Evolutionary conservation across 2,113 vertebrate genomes (phyloP).

Genomic region (Xiphophorus maculatus): DNA sequence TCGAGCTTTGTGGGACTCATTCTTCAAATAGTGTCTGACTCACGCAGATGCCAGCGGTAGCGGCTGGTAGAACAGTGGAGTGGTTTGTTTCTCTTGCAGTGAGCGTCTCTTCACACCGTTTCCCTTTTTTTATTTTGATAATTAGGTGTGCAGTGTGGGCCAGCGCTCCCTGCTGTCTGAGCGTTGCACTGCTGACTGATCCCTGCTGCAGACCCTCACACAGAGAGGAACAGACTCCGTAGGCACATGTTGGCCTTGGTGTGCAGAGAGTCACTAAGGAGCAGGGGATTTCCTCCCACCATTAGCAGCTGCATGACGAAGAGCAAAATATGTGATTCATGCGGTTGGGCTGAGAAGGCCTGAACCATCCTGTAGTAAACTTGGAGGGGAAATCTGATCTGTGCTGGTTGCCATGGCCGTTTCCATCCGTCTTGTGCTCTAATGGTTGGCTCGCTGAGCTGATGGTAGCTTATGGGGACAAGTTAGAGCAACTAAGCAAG

Average conservation of each 20-base stretch:
- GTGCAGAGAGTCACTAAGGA: background rate
- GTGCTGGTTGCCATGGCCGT: too few species aligned
- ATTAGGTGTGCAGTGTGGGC: slow-evolving; percentile 5
- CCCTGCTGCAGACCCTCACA: background rate
- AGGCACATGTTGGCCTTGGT: background rate
- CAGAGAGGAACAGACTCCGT: background rate
- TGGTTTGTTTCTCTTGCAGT: background rate
- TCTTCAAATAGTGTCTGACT: too few species aligned
- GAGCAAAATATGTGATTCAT: background rate
- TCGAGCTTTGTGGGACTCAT: too few species aligned
- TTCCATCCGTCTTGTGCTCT: too few species aligned
- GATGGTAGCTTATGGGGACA: too few species aligned
- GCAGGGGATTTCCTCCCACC: slow-evolving; percentile 33
- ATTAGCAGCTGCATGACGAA: slow-evolving; percentile 1
- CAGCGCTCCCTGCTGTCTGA: background rate
- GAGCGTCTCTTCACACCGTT: background rate
- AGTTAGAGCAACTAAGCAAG: too few species aligned
- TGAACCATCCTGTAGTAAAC: too few species aligned
- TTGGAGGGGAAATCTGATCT: too few species aligned
- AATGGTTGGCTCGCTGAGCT: too few species aligned
- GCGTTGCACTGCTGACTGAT: slow-evolving; percentile 22
- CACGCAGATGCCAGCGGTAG: too few species aligned
- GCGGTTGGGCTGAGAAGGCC: too few species aligned
- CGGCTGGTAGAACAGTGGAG: too few species aligned
- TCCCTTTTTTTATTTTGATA: background rate